A percentile compares a stretch with the other conserved stretches of the same genome.
phyloP scores from a whole-genome alignment of 2,888 invertebrate genomes.

The Macaria notata region DNA sequence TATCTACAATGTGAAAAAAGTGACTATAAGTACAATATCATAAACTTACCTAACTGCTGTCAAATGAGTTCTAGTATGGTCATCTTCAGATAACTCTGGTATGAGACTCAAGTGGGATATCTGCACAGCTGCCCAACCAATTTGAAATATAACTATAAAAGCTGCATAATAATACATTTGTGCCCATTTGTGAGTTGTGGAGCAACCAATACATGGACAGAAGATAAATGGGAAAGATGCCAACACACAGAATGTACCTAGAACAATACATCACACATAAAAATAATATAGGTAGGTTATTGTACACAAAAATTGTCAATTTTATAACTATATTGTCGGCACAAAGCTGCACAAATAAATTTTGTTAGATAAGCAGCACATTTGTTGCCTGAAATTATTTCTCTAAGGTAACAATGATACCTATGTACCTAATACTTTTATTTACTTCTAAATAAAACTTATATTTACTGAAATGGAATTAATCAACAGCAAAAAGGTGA shows the following conservation, averaged over 20 bases:
- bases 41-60: slow-evolving; percentile 87
- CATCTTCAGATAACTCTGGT: slow-evolving; percentile 89
- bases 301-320: neutral
- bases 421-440: too few relatives aligned
- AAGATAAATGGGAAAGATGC: slow-evolving; percentile 94
- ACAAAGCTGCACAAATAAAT: too few relatives aligned
- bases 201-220: slow-evolving; percentile 87
- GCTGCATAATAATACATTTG: slow-evolving; percentile 89
- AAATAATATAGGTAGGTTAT: neutral
- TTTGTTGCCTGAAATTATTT: too few relatives aligned
- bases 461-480: too few relatives aligned
- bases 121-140: slow-evolving; percentile 96
- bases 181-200: slow-evolving; percentile 84
- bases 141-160: slow-evolving; percentile 93
- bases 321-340: neutral
- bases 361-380: too few relatives aligned
- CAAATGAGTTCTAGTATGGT: slow-evolving; percentile 88
- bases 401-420: too few relatives aligned
- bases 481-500: too few relatives aligned
- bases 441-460: too few relatives aligned
- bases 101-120: slow-evolving; percentile 95
- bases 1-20: too few relatives aligned
- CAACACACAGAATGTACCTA: slow-evolving; percentile 89
- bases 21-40: too few relatives aligned
- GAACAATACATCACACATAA: slow-evolving; percentile 37